These are phyloP conservation scores for Leptopilina drosophilae DNA, from an alignment of 2,888 invertebrate genomes.

Conservation along the genomic window DNA sequence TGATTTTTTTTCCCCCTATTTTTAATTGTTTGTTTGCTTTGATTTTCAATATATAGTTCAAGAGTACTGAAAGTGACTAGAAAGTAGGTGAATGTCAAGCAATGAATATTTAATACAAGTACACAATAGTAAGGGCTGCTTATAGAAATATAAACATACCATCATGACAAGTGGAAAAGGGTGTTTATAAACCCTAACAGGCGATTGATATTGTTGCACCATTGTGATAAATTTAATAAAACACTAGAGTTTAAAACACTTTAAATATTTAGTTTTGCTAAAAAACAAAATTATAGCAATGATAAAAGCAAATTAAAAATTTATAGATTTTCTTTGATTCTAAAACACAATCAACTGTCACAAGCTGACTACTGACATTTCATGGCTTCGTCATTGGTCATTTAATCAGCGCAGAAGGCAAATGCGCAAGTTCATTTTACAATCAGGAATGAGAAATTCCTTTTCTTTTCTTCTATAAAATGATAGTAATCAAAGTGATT, in stretches of 20 bases:
- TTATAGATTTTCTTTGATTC: not conserved
- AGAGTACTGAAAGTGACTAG: slow-evolving; percentile 33
- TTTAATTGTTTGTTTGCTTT: not conserved
- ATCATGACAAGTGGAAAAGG: slow-evolving; percentile 98
- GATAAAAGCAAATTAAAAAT: not conserved
- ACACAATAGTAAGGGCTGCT: slow-evolving; percentile 45
- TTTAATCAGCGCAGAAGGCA: too few species aligned
- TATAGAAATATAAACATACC: slow-evolving; percentile 81
- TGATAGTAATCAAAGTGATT: too few species aligned
- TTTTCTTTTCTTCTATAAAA: too few species aligned
- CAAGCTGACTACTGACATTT: slow-evolving; percentile 6
- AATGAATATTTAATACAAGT: slow-evolving; percentile 53
- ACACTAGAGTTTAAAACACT: not conserved
- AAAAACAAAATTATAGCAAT: not conserved
- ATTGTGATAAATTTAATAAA: slow-evolving; percentile 79
- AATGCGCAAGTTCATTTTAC: too few species aligned
- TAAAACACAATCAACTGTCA: slow-evolving; percentile 14
- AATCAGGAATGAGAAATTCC: too few species aligned
- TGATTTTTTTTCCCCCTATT: not conserved
- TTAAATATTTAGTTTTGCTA: not conserved
- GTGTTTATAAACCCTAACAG: slow-evolving; percentile 95
- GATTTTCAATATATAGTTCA: not conserved
- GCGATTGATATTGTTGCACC: slow-evolving; percentile 97
- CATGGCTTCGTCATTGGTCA: slow-evolving; percentile 21
- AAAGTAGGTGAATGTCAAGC: slow-evolving; percentile 51